Base-by-base conservation (phyloP, 2,797 vertebrate species). In the Propithecus deckenii region DNA sequence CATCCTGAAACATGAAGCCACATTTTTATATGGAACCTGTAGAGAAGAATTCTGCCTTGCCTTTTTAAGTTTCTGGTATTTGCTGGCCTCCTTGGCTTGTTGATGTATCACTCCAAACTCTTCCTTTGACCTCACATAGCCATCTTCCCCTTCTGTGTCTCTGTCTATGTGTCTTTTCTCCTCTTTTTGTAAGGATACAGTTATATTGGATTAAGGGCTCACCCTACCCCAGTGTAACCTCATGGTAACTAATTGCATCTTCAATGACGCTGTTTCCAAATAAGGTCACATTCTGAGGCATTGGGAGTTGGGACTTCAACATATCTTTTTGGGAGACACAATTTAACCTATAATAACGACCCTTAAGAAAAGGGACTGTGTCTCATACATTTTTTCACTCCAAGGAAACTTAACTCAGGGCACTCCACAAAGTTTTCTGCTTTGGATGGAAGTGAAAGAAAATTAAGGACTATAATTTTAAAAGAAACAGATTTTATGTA, bases 401-500 rank as follows among this genome's bases (percentile, higher is more conserved):
- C 12, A 59, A 30, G n/a, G 71, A 95, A 85, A 76, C 41, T 61
- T 61, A 87, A 84, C 41, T 65, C 41, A 38, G 57, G 46, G 18
- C 13, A 55, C 67, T 78, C 32, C 57, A 43, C 55, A 61, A 74
- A 79, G 28, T 93, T 87, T 93, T 65, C 23, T 92, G 38, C 52
- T 90, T 80, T 88, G 30, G 17, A 61, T 30, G 43, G 41, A 81
- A 76, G 18, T 91, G 59, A 81, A 76, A 90, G 14, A 94, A 97
- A 95, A 88, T 50, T 35, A 96, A 94, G 23, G 11, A 35, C n/a
- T 80, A 43, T 22, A 4, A 88, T 80, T 96, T 91, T 35, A 92
- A 96, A 95, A 78, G 41, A 88, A 95, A 46, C 11, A 76, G 11
- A 74, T 74, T 78, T 69, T 81, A 76, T 46, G 6, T 81, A 94